These are phyloP conservation scores for Botia kubotai DNA, from an alignment of 2,797 vertebrate species.

Conservation along the genomic window DNA sequence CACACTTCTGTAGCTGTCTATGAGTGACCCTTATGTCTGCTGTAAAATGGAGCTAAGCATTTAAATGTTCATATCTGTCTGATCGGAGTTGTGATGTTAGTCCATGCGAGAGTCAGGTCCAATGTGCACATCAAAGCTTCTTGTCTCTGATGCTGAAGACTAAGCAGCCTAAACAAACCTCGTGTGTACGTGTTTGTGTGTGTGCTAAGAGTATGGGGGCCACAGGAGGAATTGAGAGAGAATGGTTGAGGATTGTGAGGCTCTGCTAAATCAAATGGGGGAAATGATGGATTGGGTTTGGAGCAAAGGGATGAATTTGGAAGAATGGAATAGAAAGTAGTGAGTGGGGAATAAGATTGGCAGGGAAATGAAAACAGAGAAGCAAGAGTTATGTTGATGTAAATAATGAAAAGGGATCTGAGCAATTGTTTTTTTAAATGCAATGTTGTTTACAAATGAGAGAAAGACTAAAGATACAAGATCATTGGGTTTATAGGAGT, in stretches of 20 bases:
- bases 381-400: not conserved
- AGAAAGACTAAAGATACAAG: not conserved
- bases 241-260: slow-evolving; percentile 12
- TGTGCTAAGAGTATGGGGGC: not conserved
- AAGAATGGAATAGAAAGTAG: slow-evolving; percentile 34
- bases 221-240: not conserved
- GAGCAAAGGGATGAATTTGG: slow-evolving; percentile 1
- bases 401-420: not conserved
- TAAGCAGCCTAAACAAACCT: slow-evolving; percentile 21
- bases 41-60: not conserved
- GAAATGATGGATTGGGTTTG: slow-evolving; percentile 47
- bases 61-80: not conserved
- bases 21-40: not conserved
- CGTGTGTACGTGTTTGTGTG: not conserved
- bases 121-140: not conserved
- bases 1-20: too few species aligned
- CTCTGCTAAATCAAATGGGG: slow-evolving; percentile 29
- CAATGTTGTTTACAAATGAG: not conserved
- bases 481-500: not conserved
- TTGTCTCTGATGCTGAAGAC: not conserved
- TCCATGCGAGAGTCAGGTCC: too few species aligned
- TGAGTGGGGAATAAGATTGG: not conserved
- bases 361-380: slow-evolving; percentile 20
- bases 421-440: not conserved
- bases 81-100: not conserved